Conservation (phyloP, 2,797 vertebrate species). For the Syncerus caffer region DNA sequence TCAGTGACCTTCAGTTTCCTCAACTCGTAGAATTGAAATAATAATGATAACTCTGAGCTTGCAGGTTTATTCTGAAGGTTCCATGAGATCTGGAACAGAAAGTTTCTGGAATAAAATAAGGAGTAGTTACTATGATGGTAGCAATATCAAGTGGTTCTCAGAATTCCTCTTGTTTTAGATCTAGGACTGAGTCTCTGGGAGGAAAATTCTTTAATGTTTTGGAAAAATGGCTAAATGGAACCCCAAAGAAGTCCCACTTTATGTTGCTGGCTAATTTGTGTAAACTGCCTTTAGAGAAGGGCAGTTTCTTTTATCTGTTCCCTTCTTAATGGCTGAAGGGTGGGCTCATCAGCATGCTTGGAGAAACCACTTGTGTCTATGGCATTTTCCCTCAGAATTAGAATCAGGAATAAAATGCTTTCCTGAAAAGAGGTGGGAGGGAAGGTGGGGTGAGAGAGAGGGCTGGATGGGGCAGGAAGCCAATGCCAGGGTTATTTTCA, state of each 20-base stretch:
- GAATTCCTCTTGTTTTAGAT: constrained; percentile 21
- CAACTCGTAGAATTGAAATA: background rate
- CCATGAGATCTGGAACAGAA: background rate
- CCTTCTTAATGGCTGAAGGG: background rate
- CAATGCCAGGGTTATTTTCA: constrained; percentile 59
- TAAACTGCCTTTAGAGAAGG: background rate
- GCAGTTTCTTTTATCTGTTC: background rate
- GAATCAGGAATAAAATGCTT: constrained; percentile 64
- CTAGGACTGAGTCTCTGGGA: background rate
- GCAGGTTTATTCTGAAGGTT: background rate
- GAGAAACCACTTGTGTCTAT: background rate
- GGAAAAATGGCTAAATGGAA: background rate
- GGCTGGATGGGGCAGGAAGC: background rate
- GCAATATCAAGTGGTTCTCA: background rate
- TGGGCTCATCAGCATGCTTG: background rate
- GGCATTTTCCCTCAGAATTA: constrained; percentile 22
- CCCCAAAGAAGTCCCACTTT: background rate
- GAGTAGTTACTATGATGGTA: background rate
- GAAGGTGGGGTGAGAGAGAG: background rate
- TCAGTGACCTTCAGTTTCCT: background rate
- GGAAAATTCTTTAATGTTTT: background rate
- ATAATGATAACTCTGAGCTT: background rate
- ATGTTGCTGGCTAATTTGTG: background rate
- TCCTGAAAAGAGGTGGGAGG: constrained; percentile 19
- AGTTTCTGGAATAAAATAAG: background rate